Base-by-base conservation (phyloP, 2,797 vertebrate species). In the Sebastes hopkinsi region DNA sequence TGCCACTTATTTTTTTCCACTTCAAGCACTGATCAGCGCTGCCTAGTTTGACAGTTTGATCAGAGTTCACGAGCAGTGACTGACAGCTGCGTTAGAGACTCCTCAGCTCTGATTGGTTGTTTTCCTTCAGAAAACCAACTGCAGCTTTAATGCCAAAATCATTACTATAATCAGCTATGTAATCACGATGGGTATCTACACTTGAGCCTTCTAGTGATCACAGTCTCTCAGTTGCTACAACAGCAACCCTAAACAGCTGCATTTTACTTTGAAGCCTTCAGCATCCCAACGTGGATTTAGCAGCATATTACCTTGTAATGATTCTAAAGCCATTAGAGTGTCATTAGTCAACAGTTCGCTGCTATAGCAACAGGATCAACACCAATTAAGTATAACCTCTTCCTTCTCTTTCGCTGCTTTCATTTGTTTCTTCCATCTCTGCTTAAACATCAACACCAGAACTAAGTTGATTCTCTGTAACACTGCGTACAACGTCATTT, bases 281-380 rank as follows among this genome's bases (percentile, higher is more conserved):
- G 23, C 5, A 32, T 66, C 50, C 46, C 7, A 20, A 64, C 55
- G 79, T 66, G 77, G 58, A 72, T 89, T 76, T 59, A 69, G 27
- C 8, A 29, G 75, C 77, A 56, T 42, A 34, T 55, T 36, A 32
- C 36, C 59, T 29, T 62, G 10, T 50, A 25, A 16, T 77, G 52
- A 80, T 38, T 81, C 75, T 68, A 59, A 77, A 72, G 38, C 73
- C 54, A 46, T 83, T 77, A 84, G 46, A 66, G 55, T 77, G 59
- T 70, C 55, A 79, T 76, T 76, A 81, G 69, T 84, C 42, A 81
- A 88, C 75, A 70, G 7, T 23, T 67, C 8, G 75, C 72, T 89
- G 88, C 84, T 75, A 92, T 87, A 74, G 88, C 82, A 89, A 94
- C 88, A 67, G 46, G 23, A 64, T 69, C 76, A 89, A 89, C 84